Evolutionary conservation across 2,888 invertebrate genomes (phyloP), one percentile per base, ranked within the genome.

Genomic region (Nezara viridula): DNA sequence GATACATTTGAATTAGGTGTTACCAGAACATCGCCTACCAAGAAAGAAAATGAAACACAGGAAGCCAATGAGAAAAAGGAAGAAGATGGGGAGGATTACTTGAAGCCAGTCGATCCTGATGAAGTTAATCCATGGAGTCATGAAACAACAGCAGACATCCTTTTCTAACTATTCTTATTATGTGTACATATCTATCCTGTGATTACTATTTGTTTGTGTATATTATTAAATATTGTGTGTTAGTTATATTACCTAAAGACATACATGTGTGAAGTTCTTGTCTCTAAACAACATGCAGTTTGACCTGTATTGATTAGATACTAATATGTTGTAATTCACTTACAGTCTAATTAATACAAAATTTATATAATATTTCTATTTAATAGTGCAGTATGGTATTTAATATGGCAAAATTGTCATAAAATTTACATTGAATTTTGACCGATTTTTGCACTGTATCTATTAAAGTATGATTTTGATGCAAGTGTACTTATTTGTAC

Each of bases 1-100:
- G 94, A 90, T 81, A 92, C 95, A 91, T 97, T 97, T 94, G 96
- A 96, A 93, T 94, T 97, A 90, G 98, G 98, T 88, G 95, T 97
- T 90, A 96, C 96, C 91, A 94, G 96, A 92, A 94, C 94, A 91
- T 55, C 77, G 27, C 94, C 93, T 91, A 93, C 92, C 89, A 91
- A 92, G 90, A 90, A 92, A 86, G 87, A 89, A 27, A 89, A 88
- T 89, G 89, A 91, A 86, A 92, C 91, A 81, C 92, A 92, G 55
- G 90, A 90, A 52, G 87, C 90, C 37, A 89, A 16, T n/a, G 90
- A 85, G 88, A 91, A 40, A 89, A 90, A 73, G 88, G 49, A 88
- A 87, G 37, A 89, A 89, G 47, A 90, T 81, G 60, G 91, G 86
- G 92, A 92, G 52, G 92, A 92, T 77, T 92, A 92, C 91, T 91